Base-by-base conservation (phyloP, 2,888 invertebrate species). In the Andrena dorsata region DNA sequence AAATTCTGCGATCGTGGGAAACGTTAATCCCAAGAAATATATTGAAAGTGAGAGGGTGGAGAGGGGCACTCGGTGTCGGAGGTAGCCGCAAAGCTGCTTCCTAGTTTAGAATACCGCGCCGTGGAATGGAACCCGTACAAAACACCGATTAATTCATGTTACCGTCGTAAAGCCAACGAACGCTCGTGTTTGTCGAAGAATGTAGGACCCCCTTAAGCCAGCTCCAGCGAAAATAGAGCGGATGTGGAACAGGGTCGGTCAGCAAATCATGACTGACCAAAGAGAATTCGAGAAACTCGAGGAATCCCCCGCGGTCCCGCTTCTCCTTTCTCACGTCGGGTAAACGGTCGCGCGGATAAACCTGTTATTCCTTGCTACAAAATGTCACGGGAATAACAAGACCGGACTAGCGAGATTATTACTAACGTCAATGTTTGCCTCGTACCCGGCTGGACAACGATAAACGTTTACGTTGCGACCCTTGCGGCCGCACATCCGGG, bases 211-310 rank as follows among this genome's bases (percentile, higher is more conserved):
- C 60, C 51, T 65, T 65, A 26, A 51, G 47, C 30, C 30, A 47
- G 4, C 30, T n/a, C 47, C 41, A 51, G 41, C 65, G 70, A 76
- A 80, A 70, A 80, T 71, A 41, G 70, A 76, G 58, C 69, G 23
- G 47, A 53, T 61, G n/a, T n/a, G 23, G 28, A 23, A 23, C 28
- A 58, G 13, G 63, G 60, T 53, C 23, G 76, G 76, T 53, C 70
- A 32, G 73, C 51, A 76, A 77, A 81, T 81, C 81, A 66, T 74
- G 81, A n/a, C 76, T 68, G 65, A 70, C 70, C 84, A 81, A 86
- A 86, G 82, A 80, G 86, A 86, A 84, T 86, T 71, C 86, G 78
- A 76, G 86, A 79, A 84, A 86, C 86, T 86, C 79, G 71, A 61
- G 80, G 80, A 86, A 86, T 86, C 86, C 76, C 76, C 77, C n/a